Conservation (phyloP, 1,140 invertebrate genomes). For the Cydia splendana region DNA sequence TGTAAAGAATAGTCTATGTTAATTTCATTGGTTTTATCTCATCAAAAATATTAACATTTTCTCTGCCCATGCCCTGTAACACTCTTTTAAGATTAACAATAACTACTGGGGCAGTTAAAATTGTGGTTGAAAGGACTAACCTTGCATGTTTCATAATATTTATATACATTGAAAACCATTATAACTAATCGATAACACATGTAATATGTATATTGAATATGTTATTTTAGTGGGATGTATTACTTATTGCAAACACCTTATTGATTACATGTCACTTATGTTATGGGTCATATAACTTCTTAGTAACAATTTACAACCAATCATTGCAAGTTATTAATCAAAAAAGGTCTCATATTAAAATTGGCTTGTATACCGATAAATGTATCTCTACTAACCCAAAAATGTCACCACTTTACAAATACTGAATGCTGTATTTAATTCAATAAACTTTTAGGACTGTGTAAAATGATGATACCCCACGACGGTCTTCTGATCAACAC, state of each 20-base stretch:
- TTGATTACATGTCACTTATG: too few species aligned
- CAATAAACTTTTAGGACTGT: background rate
- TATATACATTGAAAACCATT: background rate
- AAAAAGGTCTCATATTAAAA: too few species aligned
- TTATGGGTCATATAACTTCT: too few species aligned
- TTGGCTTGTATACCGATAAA: too few species aligned
- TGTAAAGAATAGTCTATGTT: background rate
- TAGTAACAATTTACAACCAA: too few species aligned
- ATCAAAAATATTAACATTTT: background rate
- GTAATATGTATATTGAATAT: background rate
- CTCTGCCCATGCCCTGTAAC: background rate
- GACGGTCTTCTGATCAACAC: slow-evolving; percentile 79
- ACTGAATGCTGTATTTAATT: background rate
- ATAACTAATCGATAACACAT: background rate
- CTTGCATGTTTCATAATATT: background rate
- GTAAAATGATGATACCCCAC: slow-evolving; percentile 74
- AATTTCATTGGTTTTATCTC: background rate
- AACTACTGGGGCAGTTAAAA: background rate
- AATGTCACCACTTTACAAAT: background rate
- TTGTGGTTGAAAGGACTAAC: background rate
- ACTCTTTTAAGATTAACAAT: too few species aligned
- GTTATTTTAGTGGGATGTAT: too few species aligned
- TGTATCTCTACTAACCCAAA: background rate
- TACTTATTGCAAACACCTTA: too few species aligned
- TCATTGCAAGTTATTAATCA: too few species aligned